Evolutionary conservation across 1,140 invertebrate genomes (phyloP).

Genomic region (Homarus americanus): DNA sequence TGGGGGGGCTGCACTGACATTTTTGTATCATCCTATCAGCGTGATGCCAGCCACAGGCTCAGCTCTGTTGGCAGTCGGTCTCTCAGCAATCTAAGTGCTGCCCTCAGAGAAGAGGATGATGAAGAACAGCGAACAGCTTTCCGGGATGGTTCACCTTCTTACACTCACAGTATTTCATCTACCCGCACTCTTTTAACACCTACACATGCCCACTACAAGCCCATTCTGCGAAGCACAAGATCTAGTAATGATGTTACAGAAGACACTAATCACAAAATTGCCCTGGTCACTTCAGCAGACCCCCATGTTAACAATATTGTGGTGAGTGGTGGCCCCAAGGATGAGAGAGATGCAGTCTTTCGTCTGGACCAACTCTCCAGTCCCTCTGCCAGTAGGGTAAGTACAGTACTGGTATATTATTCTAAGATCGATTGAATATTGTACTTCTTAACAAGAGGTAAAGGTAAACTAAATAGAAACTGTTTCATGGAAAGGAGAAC

Average conservation of each 20-base stretch:
- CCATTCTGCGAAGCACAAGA: constrained; percentile 42
- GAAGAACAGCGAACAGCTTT: constrained; percentile 62
- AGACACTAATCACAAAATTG: constrained; percentile 64
- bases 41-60: constrained; percentile 55
- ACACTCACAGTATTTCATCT: not conserved
- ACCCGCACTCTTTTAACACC: not conserved
- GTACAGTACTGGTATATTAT: no score
- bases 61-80: constrained; percentile 38
- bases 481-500: no score
- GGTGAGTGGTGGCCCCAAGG: constrained; percentile 56
- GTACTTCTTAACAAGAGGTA: no score
- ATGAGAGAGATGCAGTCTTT: constrained; percentile 63
- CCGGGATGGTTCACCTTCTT: constrained; percentile 32
- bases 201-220: constrained; percentile 27
- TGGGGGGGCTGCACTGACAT: no score
- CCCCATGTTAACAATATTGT: constrained; percentile 67
- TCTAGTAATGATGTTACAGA: constrained; percentile 55
- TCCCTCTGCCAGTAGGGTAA: constrained; percentile 58
- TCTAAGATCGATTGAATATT: no score
- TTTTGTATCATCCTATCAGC: constrained; percentile 1
- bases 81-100: constrained; percentile 52
- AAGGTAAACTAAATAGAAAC: no score
- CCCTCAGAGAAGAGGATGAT: constrained; percentile 57
- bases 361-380: constrained; percentile 60
- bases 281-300: constrained; percentile 63